Evolutionary conservation across 2,888 invertebrate genomes (phyloP), one percentile per base, ranked within the genome.

Genomic region (Cosmia pyralina): DNA sequence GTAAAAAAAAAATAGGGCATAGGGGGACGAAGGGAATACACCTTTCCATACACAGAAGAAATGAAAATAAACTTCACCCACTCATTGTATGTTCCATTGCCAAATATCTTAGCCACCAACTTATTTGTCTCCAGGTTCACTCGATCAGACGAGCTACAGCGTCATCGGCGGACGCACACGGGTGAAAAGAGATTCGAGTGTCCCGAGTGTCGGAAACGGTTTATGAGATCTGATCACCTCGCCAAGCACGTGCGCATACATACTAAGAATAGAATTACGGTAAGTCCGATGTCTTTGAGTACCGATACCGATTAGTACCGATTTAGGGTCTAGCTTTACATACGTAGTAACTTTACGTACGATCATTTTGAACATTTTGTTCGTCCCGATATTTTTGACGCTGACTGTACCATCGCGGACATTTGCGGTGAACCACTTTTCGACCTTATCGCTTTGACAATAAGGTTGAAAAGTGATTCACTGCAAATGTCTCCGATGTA

Each of bases 131-230:
- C 1, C 87, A 97, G 98, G 85, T 97, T 97, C 84, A 97, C 97
- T 0, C 93, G 97, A 15, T 97, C 97, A 5, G 97, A 97, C 89
- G 97, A 98, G 93, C 91, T 98, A 75, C 97, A 98, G 90, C 96
- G 99, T 72, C 99, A 99, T 93, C 96, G 98, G 82, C 97, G 99
- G 75, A 99, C 99, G 7, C 99, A 99, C 92, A 99, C 99, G 0
- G 98, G 98, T 3, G 99, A 99, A 92, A 99, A 99, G 92, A 96
- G 98, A 68, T 99, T 99, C 93, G 98, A 98, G 91, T 99, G 99
- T 90, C 97, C 97, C 5, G 98, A 98, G 90, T 99, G 98, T 91
- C 97, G 97, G 82, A 99, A 99, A 92, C 98, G 98, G 88, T 99
- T 99, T 91, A 99, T 99, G 99, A 97, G 99, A 65, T 98, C 98